Evolutionary conservation across 2,113 vertebrate species (phyloP), one percentile per base, ranked within the genome.

Genomic region (Melanotaenia duboulayi): DNA sequence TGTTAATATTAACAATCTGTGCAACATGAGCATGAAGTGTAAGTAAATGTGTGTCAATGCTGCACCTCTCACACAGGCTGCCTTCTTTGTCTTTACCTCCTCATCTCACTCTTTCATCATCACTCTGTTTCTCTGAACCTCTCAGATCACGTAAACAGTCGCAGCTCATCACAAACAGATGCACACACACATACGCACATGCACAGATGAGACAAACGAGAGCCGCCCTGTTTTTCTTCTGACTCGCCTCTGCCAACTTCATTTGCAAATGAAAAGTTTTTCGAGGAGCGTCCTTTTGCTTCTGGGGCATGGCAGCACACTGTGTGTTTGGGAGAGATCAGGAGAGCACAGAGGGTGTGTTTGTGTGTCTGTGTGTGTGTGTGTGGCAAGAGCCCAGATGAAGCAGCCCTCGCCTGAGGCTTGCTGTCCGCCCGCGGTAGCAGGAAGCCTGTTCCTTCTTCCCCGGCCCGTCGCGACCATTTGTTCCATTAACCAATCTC

Each of bases 401-500:
- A 94, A 95, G 95, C 96, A 95, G 95, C 91, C 92, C 92, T 93
- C 90, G 95, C 96, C 97, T 82, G 74, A 94, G 96, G 96, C 95
- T 95, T 89, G 92, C 90, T 91, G 94, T 95, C 94, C 95, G 95
- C 96, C 96, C 90, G 95, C 95, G 94, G 96, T 97, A 96, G 95
- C 90, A 93, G 96, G 94, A 95, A 96, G 96, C 95, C 97, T 97
- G 97, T 96, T 96, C 94, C 92, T 88, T 91, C 93, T 94, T 95
- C 94, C 95, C 91, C 76, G 90, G 95, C 96, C 95, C 95, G 92
- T 74, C 93, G 94, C 94, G 94, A 95, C 96, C 96, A 97, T 97
- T 98, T 98, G 97, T 98, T 98, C 96, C 95, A 94, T 97, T 95
- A 96, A 96, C 95, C 96, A 94, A 97, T 95, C 96, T 97, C 96